Evolutionary conservation across 1,140 invertebrate genomes (phyloP).

Genomic region (Thereuonema tuberculata): DNA sequence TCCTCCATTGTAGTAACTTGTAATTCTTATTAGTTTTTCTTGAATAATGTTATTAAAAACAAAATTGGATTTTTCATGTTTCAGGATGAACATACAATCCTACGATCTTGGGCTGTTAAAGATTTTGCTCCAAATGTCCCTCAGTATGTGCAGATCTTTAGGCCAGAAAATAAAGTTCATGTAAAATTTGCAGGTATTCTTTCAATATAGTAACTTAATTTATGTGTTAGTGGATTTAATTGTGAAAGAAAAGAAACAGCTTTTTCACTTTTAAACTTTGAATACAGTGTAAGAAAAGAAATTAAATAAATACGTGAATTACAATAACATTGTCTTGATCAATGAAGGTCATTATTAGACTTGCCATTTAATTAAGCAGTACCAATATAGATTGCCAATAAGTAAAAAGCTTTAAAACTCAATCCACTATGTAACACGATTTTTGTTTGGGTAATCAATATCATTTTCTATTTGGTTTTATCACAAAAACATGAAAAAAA

Average conservation of each 20-base stretch:
- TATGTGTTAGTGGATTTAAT: neutral
- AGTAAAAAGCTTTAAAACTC: too few species aligned
- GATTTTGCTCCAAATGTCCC: conserved; percentile 92
- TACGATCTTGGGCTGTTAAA: conserved; percentile 94
- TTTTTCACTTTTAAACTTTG: neutral
- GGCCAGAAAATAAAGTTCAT: conserved; percentile 94
- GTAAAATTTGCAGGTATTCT: conserved; percentile 74
- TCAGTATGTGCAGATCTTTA: conserved; percentile 96
- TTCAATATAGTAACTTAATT: neutral
- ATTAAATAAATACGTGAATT: too few species aligned
- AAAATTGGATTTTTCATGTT: too few species aligned
- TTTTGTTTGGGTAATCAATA: too few species aligned
- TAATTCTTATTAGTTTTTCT: neutral
- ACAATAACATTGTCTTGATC: too few species aligned
- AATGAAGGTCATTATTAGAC: too few species aligned
- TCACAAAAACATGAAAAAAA: too few species aligned
- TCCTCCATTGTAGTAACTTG: neutral
- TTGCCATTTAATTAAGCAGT: too few species aligned
- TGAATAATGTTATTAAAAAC: conserved; percentile 15
- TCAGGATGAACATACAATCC: conserved; percentile 93
- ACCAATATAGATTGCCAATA: too few species aligned
- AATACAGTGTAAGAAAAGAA: too few species aligned
- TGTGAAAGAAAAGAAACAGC: neutral
- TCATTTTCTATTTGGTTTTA: too few species aligned
- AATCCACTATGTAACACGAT: too few species aligned